Base-by-base conservation (phyloP, 2,888 invertebrate genomes). In the Drosophila nigricruria region DNA sequence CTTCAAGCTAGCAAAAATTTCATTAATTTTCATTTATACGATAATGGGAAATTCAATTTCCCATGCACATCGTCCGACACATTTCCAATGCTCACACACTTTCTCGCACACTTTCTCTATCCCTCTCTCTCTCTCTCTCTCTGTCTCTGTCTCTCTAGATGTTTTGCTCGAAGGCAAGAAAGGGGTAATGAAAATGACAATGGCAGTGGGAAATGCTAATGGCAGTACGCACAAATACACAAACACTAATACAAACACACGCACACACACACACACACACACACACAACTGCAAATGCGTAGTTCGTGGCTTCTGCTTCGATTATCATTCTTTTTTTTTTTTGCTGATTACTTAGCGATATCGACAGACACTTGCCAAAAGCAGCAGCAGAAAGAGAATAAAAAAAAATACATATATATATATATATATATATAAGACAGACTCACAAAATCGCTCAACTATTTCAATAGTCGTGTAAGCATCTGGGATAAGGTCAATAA, bases 1-100 rank as follows among this genome's bases (percentile, higher is more conserved):
- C 58, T 70, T 64, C 42, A 66, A 61, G 69, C 69, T 56, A 49
- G 70, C 68, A 70, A 70, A 73, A 79, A 75, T 81, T 73, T 81
- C 77, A 82, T 85, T 82, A 80, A 82, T 82, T 80, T 86, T 79
- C 83, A 85, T 85, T 85, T 76, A 79, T 77, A 85, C 82, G 82
- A 72, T 82, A 77, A 80, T 85, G 86, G 78, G 70, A 76, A 82
- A 85, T 88, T 82, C 69, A 87, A 84, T 82, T 87, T 86, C 45
- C 75, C 73, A 75, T 64, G 80, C 67, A 76, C 62, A 68, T 56
- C 30, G 63, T 63, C 67, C 53, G 58, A 77, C 70, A 70, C 79
- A 70, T 70, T 73, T 61, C 38, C 53, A 36, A n/a, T 36, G 42
- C 25, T 23, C 25, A 20, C 52, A 30, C 60, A 16, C 43, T 34